Conservation (phyloP, 2,797 vertebrate species). For the Phylloscopus collybita region DNA sequence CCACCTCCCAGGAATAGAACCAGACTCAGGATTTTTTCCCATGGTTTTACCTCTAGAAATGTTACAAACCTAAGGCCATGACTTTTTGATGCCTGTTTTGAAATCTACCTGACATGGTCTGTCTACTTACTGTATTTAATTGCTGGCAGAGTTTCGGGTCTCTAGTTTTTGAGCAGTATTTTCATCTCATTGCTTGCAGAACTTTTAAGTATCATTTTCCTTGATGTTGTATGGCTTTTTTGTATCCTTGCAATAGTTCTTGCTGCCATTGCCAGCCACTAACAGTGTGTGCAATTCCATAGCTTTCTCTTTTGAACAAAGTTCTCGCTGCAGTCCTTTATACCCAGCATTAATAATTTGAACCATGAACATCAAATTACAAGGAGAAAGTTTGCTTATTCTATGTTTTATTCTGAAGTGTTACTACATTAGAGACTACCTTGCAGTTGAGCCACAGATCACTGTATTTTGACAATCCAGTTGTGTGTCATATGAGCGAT, state of each 20-base stretch:
- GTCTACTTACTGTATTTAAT: neutral
- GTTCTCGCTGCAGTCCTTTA: neutral
- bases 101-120: neutral
- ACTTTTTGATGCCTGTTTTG: neutral
- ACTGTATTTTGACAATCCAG: neutral
- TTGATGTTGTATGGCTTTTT: neutral
- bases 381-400: neutral
- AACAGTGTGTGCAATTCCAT: neutral
- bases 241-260: neutral
- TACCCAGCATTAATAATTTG: neutral
- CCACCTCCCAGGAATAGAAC: neutral
- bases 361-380: neutral
- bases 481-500: neutral
- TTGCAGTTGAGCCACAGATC: neutral
- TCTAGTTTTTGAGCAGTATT: neutral
- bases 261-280: neutral
- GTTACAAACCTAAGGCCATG: neutral
- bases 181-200: neutral
- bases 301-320: neutral
- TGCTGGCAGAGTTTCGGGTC: neutral
- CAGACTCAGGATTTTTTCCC: neutral
- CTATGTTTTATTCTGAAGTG: neutral
- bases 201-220: neutral
- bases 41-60: neutral
- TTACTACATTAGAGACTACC: neutral